Percentiles rank a stretch among this genome's conserved stretches.
Evolutionary conservation across 2,888 invertebrate genomes (phyloP).

Genomic region (Buathra laborator): DNA sequence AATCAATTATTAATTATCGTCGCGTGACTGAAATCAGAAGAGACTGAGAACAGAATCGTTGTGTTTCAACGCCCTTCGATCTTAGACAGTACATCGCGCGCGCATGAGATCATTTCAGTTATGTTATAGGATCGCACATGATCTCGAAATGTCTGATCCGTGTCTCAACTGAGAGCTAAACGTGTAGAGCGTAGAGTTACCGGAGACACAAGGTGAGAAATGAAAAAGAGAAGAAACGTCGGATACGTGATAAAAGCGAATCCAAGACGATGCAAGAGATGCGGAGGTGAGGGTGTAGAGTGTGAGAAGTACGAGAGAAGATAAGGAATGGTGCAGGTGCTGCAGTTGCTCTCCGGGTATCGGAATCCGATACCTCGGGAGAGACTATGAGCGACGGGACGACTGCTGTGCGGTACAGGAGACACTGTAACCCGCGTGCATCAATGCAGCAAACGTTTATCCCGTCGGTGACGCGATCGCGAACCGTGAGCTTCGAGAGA

Average conservation of each 20-base stretch:
- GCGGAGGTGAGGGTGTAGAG: slow-evolving; percentile 40
- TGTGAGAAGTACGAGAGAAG: slow-evolving; percentile 47
- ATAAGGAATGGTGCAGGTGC: slow-evolving; percentile 62
- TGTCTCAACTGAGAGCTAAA: slow-evolving; percentile 3
- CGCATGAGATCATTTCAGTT: not conserved
- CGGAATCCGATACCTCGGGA: slow-evolving; percentile 56
- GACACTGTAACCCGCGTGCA: slow-evolving; percentile 42
- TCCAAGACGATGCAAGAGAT: slow-evolving; percentile 35
- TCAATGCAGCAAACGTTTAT: slow-evolving; percentile 57
- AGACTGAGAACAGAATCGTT: no score
- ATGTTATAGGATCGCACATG: slow-evolving; percentile 4
- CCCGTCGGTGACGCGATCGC: slow-evolving; percentile 60
- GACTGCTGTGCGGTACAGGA: slow-evolving; percentile 9
- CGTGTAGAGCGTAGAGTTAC: slow-evolving; percentile 33
- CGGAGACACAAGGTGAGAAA: slow-evolving; percentile 47
- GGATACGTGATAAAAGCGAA: slow-evolving; percentile 64
- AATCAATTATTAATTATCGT: no score
- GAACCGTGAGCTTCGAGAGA: slow-evolving; percentile 37
- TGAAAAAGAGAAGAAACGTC: slow-evolving; percentile 48
- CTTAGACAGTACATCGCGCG: not conserved
- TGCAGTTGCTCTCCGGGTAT: slow-evolving; percentile 50
- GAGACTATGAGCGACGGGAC: slow-evolving; percentile 38
- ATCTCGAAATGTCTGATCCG: slow-evolving; percentile 55
- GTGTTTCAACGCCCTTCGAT: not conserved
- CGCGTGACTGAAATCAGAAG: no score